These are phyloP conservation scores for Hypomesus transpacificus DNA, from an alignment of 2,113 vertebrate genomes.

Conservation along the genomic window DNA sequence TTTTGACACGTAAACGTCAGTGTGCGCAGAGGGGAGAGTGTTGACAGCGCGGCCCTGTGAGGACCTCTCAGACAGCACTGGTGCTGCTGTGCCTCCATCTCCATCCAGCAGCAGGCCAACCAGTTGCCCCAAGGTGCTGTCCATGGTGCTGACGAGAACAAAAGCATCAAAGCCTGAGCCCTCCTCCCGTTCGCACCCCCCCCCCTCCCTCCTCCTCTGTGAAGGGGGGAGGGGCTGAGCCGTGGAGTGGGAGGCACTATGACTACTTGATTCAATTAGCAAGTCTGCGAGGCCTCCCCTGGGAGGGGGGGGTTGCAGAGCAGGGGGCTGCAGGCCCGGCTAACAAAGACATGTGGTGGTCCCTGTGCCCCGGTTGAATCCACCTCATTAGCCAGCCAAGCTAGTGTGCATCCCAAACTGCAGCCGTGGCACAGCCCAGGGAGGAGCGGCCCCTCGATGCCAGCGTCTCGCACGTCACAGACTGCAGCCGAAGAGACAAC, in stretches of 20 bases:
- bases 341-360: slow-evolving; percentile 80
- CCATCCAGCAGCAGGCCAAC: slow-evolving; percentile 58
- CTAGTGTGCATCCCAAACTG: slow-evolving; percentile 62
- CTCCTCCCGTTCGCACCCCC: slow-evolving; percentile 48
- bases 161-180: slow-evolving; percentile 62
- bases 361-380: slow-evolving; percentile 61
- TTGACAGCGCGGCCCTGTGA: neutral
- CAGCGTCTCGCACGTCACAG: slow-evolving; percentile 7
- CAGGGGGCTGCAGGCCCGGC: slow-evolving; percentile 65
- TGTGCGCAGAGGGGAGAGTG: too few species aligned
- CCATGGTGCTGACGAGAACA: slow-evolving; percentile 63
- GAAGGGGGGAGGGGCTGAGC: slow-evolving; percentile 40
- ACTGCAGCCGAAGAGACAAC: neutral
- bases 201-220: slow-evolving; percentile 15
- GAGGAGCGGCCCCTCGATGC: slow-evolving; percentile 23
- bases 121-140: slow-evolving; percentile 68
- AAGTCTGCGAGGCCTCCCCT: slow-evolving; percentile 77
- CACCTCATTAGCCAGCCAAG: slow-evolving; percentile 61
- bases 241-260: slow-evolving; percentile 56
- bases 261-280: slow-evolving; percentile 91
- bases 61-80: neutral
- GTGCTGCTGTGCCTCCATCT: slow-evolving; percentile 25
- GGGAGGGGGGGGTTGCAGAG: slow-evolving; percentile 60
- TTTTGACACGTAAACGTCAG: neutral
- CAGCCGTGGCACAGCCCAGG: slow-evolving; percentile 4